Evolutionary conservation across 2,113 vertebrate species (phyloP).

Genomic region (Poeciliopsis prolifica): DNA sequence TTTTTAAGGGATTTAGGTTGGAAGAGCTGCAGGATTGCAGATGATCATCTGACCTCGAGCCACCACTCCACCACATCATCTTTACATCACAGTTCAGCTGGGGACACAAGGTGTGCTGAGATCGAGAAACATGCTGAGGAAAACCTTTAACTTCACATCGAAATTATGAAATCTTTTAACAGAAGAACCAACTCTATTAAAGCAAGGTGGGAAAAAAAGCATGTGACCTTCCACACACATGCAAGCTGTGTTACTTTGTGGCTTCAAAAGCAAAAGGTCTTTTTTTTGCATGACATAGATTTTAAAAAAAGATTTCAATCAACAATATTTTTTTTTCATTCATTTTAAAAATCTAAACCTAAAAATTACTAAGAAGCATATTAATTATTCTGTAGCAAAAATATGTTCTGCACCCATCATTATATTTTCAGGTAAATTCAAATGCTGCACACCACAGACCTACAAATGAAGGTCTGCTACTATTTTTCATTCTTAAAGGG

Average conservation of each 20-base stretch:
- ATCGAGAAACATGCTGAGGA: not conserved
- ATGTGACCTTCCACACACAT: not conserved
- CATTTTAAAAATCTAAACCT: not conserved
- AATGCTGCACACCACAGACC: too few species aligned
- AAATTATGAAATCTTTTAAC: not conserved
- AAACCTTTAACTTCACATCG: not conserved
- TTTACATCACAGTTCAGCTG: constrained; percentile 33
- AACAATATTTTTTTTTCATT: too few species aligned
- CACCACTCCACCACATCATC: constrained; percentile 20
- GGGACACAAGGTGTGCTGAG: constrained; percentile 23
- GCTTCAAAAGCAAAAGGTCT: not conserved
- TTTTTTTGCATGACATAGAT: too few species aligned
- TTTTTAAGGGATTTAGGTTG: constrained; percentile 29
- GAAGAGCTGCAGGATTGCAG: not conserved
- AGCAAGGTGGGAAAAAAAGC: not conserved
- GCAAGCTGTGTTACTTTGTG: not conserved
- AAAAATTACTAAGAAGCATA: too few species aligned
- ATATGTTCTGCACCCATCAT: too few species aligned
- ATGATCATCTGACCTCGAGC: constrained; percentile 27
- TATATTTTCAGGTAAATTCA: too few species aligned
- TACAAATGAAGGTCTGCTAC: too few species aligned
- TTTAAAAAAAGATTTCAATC: too few species aligned
- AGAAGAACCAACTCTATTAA: not conserved
- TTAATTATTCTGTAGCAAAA: too few species aligned
- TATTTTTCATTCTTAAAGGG: too few species aligned